phyloP scores from a whole-genome alignment of 2,113 vertebrate genomes.

The Hylia prasina region DNA sequence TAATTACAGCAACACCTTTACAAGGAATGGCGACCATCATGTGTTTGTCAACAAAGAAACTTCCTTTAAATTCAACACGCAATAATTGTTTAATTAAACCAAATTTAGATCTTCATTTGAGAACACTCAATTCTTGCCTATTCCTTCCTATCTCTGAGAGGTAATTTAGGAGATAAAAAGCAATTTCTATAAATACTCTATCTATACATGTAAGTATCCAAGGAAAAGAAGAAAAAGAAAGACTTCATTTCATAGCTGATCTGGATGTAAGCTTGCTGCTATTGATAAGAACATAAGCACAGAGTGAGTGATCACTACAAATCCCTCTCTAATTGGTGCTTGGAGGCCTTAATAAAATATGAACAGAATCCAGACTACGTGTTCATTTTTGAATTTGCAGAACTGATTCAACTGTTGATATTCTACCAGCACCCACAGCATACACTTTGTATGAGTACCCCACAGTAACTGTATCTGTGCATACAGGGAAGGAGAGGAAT shows the following conservation, averaged over 20 bases:
- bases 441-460: background rate
- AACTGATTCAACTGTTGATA: conserved; percentile 5
- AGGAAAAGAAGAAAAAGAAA: conserved; percentile 20
- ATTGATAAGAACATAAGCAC: conserved; percentile 37
- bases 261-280: conserved; percentile 36
- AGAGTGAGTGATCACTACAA: conserved; percentile 22
- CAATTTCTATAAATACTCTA: conserved; percentile 22
- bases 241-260: conserved; percentile 32
- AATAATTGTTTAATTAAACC: conserved; percentile 59
- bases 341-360: background rate
- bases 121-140: conserved; percentile 18
- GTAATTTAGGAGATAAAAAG: conserved; percentile 50
- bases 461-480: background rate
- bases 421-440: background rate
- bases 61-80: background rate
- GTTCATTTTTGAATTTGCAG: background rate
- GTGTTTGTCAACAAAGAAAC: conserved; percentile 54
- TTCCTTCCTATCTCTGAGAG: conserved; percentile 21
- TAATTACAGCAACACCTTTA: conserved; percentile 51
- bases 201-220: background rate
- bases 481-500: background rate
- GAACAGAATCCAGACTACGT: background rate
- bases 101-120: conserved; percentile 25
- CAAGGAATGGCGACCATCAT: conserved; percentile 25
- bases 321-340: conserved; percentile 35